Evolutionary conservation across 2,888 invertebrate species (phyloP).

Genomic region (Alloplasta piceator): DNA sequence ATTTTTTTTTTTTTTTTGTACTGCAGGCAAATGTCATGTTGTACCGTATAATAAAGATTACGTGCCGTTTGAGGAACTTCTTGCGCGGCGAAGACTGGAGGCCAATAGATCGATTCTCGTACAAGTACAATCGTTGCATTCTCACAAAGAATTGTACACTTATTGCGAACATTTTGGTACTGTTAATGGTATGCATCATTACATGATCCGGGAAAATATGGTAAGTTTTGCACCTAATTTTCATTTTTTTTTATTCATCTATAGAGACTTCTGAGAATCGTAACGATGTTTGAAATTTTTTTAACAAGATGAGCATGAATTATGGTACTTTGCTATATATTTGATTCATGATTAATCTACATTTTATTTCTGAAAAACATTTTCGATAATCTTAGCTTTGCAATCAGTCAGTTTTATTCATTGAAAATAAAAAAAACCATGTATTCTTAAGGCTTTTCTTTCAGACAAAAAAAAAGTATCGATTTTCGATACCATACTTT

Average conservation of each 20-base stretch:
- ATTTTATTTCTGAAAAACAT: too few species aligned
- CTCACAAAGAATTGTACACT: slow-evolving; percentile 87
- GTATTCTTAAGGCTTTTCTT: too few species aligned
- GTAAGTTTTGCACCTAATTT: slow-evolving; percentile 73
- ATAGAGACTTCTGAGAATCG: too few species aligned
- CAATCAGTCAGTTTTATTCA: too few species aligned
- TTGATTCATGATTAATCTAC: too few species aligned
- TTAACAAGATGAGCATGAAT: too few species aligned
- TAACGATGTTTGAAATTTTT: too few species aligned
- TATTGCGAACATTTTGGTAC: slow-evolving; percentile 89
- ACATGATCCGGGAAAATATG: slow-evolving; percentile 81
- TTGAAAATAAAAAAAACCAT: too few species aligned
- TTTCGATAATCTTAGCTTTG: too few species aligned
- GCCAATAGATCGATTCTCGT: slow-evolving; percentile 89
- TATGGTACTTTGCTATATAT: too few species aligned
- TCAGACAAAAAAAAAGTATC: too few species aligned
- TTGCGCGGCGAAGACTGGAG: slow-evolving; percentile 86
- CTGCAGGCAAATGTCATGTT: slow-evolving; percentile 49
- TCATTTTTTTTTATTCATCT: slow-evolving; percentile 26
- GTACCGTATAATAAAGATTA: slow-evolving; percentile 49
- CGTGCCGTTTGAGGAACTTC: slow-evolving; percentile 85
- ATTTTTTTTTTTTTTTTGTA: not conserved
- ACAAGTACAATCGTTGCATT: slow-evolving; percentile 90
- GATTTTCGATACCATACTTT: too few species aligned
- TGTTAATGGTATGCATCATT: slow-evolving; percentile 88